These are phyloP conservation scores for Antennarius striatus DNA, from an alignment of 2,113 vertebrate species.

Conservation along the genomic window DNA sequence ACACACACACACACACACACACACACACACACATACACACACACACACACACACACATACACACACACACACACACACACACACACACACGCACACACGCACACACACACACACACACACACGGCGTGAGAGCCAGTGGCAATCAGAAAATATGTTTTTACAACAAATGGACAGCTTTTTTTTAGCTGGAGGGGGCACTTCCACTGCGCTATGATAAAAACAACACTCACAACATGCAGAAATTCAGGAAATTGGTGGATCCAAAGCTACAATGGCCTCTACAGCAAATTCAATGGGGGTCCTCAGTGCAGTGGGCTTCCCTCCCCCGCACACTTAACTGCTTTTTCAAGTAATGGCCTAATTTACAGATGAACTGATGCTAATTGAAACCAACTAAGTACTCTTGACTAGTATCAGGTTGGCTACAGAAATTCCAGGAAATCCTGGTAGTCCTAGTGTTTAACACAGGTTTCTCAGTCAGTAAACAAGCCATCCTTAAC, in stretches of 20 bases:
- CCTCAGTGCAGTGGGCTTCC: no score
- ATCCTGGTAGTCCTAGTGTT: constrained; percentile 13
- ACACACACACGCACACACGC: neutral
- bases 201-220: neutral
- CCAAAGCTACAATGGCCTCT: neutral
- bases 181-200: no score
- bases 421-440: neutral
- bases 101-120: neutral
- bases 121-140: neutral
- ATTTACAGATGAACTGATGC: no score
- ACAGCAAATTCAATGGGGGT: constrained; percentile 6
- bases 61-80: neutral
- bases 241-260: constrained; percentile 8
- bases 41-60: neutral
- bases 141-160: no score
- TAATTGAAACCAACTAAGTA: no score
- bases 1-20: neutral
- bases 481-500: constrained; percentile 38
- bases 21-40: neutral
- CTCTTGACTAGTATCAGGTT: no score
- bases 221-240: neutral
- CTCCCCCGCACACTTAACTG: no score
- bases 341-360: no score
- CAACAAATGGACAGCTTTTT: no score
- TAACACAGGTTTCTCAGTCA: constrained; percentile 36